Percentiles rank a stretch among this genome's conserved stretches.
phyloP scores from a whole-genome alignment of 2,888 invertebrate species.

The Arctia plantaginis region DNA sequence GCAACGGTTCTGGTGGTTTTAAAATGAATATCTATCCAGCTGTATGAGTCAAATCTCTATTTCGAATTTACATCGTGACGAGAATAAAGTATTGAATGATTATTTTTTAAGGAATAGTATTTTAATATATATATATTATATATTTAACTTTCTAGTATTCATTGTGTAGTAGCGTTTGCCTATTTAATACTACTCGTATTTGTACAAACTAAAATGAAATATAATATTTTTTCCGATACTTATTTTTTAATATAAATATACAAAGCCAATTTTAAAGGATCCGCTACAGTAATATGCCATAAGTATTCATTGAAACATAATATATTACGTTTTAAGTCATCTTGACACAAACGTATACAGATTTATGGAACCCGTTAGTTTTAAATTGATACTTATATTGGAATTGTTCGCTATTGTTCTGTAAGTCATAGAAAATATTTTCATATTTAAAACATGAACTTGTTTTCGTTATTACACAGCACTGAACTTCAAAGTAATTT shows the following conservation, averaged over 20 bases:
- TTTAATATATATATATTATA: no score
- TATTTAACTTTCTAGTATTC: no score
- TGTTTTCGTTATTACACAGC: conserved; percentile 2
- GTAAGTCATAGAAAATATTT: not conserved
- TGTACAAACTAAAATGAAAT: not conserved
- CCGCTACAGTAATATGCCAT: not conserved
- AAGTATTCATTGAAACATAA: not conserved
- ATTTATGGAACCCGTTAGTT: not conserved
- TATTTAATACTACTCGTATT: not conserved
- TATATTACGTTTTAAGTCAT: not conserved
- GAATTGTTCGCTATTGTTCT: conserved; percentile 15
- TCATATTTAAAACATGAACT: not conserved
- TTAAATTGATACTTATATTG: conserved; percentile 23
- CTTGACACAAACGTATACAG: not conserved
- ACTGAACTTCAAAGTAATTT: not conserved
- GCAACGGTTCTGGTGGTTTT: not conserved
- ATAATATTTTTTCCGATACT: not conserved
- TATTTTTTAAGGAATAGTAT: no score
- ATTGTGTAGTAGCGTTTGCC: no score
- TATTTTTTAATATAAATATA: not conserved
- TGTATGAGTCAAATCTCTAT: no score
- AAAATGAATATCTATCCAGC: not conserved
- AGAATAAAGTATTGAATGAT: not conserved
- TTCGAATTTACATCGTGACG: no score
- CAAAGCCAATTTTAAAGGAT: not conserved